Conservation (phyloP, 1,140 invertebrate species). For the Vanessa tameamea region DNA sequence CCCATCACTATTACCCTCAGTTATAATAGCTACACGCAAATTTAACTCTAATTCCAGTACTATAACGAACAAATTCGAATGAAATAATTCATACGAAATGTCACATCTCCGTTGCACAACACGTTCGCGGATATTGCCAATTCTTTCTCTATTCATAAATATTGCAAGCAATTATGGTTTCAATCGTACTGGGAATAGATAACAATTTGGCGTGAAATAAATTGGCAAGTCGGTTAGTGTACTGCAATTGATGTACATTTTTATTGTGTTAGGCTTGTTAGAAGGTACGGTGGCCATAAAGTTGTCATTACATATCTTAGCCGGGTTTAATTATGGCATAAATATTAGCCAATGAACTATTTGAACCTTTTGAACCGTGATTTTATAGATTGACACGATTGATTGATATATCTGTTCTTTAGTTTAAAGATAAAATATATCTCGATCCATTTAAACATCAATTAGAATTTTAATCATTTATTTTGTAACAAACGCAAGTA, state of each 20-base stretch:
- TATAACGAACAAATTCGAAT: constrained; percentile 26
- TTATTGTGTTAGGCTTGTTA: constrained; percentile 44
- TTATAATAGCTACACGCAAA: constrained; percentile 24
- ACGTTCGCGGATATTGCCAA: constrained; percentile 49
- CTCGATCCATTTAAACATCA: too few relatives aligned
- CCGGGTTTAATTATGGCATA: background rate
- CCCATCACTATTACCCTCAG: background rate
- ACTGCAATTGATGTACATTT: constrained; percentile 45
- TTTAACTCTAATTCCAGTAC: constrained; percentile 2
- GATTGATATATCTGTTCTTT: too few relatives aligned
- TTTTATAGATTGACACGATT: too few relatives aligned
- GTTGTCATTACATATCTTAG: background rate
- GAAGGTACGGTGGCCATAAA: constrained; percentile 30
- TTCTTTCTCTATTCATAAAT: constrained; percentile 44
- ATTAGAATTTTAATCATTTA: too few relatives aligned
- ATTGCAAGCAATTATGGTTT: constrained; percentile 40
- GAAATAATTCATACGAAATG: constrained; percentile 13
- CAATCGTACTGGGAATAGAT: constrained; percentile 35
- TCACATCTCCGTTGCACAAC: constrained; percentile 22
- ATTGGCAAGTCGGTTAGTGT: constrained; percentile 23
- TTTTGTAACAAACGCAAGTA: too few relatives aligned
- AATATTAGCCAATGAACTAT: background rate
- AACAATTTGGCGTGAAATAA: constrained; percentile 36
- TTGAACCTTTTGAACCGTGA: too few relatives aligned
- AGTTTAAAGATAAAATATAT: background rate